Evolutionary conservation across 2,888 invertebrate species (phyloP), one percentile per base, ranked within the genome.

Genomic region (Aspidiotus rigidus): DNA sequence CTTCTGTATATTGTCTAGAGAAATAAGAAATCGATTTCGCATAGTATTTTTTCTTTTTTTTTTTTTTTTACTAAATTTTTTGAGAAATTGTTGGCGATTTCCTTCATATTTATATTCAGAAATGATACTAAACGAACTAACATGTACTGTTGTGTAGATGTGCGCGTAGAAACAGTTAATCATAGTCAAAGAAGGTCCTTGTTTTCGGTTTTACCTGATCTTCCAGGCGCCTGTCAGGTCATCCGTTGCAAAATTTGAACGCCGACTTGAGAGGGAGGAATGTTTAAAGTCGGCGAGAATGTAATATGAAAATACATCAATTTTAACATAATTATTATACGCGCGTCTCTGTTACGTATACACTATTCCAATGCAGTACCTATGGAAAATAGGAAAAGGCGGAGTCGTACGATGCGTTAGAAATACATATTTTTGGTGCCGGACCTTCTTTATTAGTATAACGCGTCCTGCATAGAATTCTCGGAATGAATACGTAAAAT

Each of bases 301-400:
- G 49, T n/a, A n/a, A 49, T 13, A 49, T n/a, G 49, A 49, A 49
- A 49, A 49, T 49, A 49, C n/a, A 13, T 49, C 49, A 49, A 49
- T 49, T 49, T 49, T 13, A n/a, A 49, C 49, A n/a, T n/a, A 49
- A 49, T 49, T 49, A 49, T n/a, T 28, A n/a, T n/a, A 49, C 49
- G 11, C 49, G 49, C 49, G 28, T 28, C 28, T 28, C 28, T 28
- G 28, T 28, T 28, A 28, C 28, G 28, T 28, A 28, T 28, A 28
- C 28, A n/a, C n/a, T n/a, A n/a, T n/a, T 28, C 28, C 28, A 28
- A 28, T 28, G 28, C 28, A 13, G 49, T n/a, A n/a, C n/a, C n/a
- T n/a, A 49, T 49, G 49, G 49, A 49, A 49, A 49, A 49, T 49
- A n/a, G n/a, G 49, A 49, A 49, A 49, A 49, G 49, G 49, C 49